These are phyloP conservation scores for Vultur gryphus DNA, from an alignment of 2,797 vertebrate species.

Conservation along the genomic window DNA sequence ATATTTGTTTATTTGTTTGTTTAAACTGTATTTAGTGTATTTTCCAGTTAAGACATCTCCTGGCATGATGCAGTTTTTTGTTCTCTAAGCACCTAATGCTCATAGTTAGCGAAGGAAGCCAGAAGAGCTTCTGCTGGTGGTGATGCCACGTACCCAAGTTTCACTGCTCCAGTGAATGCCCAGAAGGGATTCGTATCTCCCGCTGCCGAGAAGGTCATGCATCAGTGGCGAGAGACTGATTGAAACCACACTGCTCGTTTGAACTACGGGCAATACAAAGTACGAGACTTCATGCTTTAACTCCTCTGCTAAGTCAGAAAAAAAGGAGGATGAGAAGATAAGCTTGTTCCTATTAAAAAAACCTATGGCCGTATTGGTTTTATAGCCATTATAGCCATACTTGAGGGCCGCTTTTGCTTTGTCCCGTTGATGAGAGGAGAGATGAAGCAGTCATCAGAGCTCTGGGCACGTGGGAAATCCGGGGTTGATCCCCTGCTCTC, in stretches of 20 bases:
- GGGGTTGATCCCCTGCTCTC: background rate
- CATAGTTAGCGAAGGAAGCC: background rate
- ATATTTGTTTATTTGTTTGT: background rate
- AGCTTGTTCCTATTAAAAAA: background rate
- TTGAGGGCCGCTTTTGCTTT: background rate
- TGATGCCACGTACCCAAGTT: background rate
- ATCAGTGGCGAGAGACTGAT: background rate
- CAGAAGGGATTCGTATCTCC: background rate
- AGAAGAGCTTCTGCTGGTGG: background rate
- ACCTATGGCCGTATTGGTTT: background rate
- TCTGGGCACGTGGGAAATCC: background rate
- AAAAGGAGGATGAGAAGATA: background rate
- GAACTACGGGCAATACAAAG: background rate
- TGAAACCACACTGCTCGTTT: background rate
- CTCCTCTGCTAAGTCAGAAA: background rate
- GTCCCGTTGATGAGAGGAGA: background rate
- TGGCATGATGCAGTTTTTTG: background rate
- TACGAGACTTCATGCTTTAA: background rate
- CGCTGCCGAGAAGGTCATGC: background rate
- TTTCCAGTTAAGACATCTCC: background rate
- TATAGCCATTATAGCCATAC: background rate
- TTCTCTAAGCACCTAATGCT: background rate
- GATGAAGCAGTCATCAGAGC: background rate
- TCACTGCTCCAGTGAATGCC: no score
- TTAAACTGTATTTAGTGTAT: background rate